Percentiles rank a stretch among this genome's conserved stretches.
phyloP scores from a whole-genome alignment of 2,797 vertebrate species.

The Myotis findleyi region DNA sequence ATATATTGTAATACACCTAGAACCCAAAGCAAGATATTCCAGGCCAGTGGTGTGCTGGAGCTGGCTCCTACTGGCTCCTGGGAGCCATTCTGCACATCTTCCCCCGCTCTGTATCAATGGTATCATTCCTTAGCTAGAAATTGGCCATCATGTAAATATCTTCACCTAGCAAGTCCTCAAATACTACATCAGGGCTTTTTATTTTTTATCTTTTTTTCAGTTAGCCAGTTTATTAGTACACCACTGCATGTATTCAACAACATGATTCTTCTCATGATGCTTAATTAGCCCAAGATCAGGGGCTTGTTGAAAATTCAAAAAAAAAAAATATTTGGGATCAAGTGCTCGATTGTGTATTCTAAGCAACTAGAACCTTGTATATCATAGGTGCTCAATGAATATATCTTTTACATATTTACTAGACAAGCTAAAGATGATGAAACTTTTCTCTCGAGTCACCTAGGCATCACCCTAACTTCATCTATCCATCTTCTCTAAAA shows the following conservation, averaged over 20 bases:
- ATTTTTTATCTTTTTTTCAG: not conserved
- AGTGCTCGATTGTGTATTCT: not conserved
- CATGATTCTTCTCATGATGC: not conserved
- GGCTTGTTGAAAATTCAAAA: not conserved
- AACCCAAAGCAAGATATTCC: not conserved
- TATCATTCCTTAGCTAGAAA: not conserved
- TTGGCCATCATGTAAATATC: not conserved
- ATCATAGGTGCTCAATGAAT: not conserved
- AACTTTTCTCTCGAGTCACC: not conserved
- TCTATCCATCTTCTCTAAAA: not conserved
- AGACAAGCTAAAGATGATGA: not conserved
- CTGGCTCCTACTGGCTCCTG: accelerated
- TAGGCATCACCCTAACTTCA: not conserved
- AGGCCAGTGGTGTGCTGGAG: accelerated
- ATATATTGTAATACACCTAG: not conserved
- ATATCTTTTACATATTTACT: not conserved
- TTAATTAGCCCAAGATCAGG: not conserved
- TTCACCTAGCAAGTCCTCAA: not conserved
- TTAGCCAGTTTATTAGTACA: not conserved
- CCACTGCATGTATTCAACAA: not conserved
- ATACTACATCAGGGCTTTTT: not conserved
- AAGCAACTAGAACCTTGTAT: not conserved
- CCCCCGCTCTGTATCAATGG: not conserved
- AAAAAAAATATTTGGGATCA: not conserved
- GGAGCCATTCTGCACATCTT: not conserved